Conservation (phyloP, 2,888 invertebrate genomes). For the Mesorhabditis belari region DNA sequence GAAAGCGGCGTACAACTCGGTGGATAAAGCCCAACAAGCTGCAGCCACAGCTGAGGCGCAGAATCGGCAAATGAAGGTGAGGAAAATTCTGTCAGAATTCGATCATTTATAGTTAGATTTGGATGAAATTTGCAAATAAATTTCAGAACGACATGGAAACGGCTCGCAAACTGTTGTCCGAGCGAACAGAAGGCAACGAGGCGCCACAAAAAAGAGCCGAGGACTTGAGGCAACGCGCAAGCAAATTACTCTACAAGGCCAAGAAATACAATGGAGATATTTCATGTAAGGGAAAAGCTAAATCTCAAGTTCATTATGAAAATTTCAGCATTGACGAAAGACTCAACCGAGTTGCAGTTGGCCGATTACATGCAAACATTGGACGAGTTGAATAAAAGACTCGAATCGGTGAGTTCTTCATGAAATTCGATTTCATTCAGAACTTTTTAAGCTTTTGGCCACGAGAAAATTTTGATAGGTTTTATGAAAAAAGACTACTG, state of each 20-base stretch:
- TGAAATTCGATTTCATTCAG: too few species aligned
- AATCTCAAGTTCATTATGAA: slow-evolving; percentile 39
- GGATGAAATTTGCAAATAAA: neutral
- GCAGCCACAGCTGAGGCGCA: slow-evolving; percentile 24
- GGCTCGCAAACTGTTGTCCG: slow-evolving; percentile 34
- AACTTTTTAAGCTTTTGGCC: too few species aligned
- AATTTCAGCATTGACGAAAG: slow-evolving; percentile 43
- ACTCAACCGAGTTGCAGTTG: slow-evolving; percentile 40
- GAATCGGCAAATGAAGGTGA: slow-evolving; percentile 26
- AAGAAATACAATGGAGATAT: slow-evolving; percentile 43
- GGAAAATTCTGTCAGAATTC: neutral
- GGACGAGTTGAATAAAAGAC: slow-evolving; percentile 27
- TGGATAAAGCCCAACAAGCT: slow-evolving; percentile 23
- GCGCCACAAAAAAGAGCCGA: slow-evolving; percentile 43
- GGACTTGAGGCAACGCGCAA: slow-evolving; percentile 33
- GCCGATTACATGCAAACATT: slow-evolving; percentile 34
- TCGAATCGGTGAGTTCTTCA: slow-evolving; percentile 9
- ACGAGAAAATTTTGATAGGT: too few species aligned
- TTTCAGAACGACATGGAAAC: slow-evolving; percentile 42
- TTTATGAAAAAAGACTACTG: too few species aligned
- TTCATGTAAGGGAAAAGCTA: slow-evolving; percentile 18
- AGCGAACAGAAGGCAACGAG: slow-evolving; percentile 44
- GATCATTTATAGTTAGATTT: neutral
- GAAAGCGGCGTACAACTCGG: slow-evolving; percentile 28
- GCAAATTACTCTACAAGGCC: slow-evolving; percentile 43